These are phyloP conservation scores for Numenius phaeopus DNA, from an alignment of 2,797 vertebrate genomes.

Conservation along the genomic window DNA sequence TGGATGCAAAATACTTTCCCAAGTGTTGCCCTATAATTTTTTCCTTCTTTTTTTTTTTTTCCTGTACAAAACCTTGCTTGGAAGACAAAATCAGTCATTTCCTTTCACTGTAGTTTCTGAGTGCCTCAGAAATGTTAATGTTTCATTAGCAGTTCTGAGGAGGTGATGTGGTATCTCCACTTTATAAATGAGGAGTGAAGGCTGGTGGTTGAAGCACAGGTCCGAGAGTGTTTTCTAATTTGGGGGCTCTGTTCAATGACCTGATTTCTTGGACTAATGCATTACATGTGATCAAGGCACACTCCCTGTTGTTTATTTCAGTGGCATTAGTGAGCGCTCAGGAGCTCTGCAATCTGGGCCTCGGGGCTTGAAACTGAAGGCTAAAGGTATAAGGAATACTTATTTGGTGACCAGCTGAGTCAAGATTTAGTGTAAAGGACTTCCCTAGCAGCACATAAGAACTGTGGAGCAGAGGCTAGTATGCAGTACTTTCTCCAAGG, in stretches of 20 bases:
- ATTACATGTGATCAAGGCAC: not conserved
- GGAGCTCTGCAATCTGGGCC: not conserved
- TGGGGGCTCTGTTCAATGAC: not conserved
- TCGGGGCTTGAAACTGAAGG: not conserved
- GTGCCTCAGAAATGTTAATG: constrained; percentile 37
- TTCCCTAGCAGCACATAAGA: not conserved
- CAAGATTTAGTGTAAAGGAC: not conserved
- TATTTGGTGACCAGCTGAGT: not conserved
- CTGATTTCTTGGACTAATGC: not conserved
- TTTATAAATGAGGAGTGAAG: not conserved
- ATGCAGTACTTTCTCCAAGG: not conserved
- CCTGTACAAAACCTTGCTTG: not conserved
- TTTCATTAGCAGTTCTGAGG: not conserved
- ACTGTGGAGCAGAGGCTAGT: not conserved
- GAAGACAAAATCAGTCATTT: constrained; percentile 33
- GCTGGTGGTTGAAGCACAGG: not conserved
- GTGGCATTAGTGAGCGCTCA: not conserved
- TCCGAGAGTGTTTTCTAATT: not conserved
- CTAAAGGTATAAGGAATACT: not conserved
- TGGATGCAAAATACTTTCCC: not conserved
- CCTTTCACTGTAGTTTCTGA: not conserved
- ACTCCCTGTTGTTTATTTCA: not conserved
- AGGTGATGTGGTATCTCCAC: not conserved
- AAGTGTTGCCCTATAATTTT: constrained; percentile 14
- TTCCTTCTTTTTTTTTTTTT: not conserved